Conservation (phyloP, 2,113 vertebrate genomes). For the Dunckerocampus dactyliophorus region DNA sequence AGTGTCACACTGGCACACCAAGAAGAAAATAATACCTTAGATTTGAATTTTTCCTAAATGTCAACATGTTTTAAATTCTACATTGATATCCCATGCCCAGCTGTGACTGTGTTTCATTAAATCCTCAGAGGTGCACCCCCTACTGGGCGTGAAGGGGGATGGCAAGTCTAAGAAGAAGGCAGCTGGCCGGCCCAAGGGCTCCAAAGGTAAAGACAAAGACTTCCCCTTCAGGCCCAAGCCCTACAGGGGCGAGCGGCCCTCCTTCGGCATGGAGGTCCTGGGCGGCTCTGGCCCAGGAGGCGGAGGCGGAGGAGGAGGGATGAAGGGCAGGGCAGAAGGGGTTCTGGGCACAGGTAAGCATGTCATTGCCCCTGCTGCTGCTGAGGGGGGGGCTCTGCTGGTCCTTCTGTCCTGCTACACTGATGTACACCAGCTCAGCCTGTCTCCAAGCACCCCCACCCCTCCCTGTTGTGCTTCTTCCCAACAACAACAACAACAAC, state of each 20-base stretch:
- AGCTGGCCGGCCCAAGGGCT: conserved; percentile 96
- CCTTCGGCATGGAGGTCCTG: conserved; percentile 81
- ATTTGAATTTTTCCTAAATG: too few species aligned
- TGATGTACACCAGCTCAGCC: conserved; percentile 32
- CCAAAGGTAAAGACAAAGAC: conserved; percentile 99
- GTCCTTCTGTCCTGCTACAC: conserved; percentile 63
- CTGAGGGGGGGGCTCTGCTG: conserved; percentile 60
- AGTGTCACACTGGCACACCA: background rate
- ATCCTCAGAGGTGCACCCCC: conserved; percentile 89
- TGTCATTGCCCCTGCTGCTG: conserved; percentile 45
- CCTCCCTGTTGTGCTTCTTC: conserved; percentile 17
- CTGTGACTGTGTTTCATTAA: background rate
- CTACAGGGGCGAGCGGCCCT: conserved; percentile 93
- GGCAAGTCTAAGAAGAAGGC: conserved; percentile 99
- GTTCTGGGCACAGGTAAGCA: conserved; percentile 93
- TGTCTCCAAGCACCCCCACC: conserved; percentile 26
- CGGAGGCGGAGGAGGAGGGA: conserved; percentile 74
- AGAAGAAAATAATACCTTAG: background rate
- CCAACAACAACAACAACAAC: background rate
- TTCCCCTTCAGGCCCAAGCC: conserved; percentile 96
- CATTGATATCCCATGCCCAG: too few species aligned
- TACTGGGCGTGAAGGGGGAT: conserved; percentile 97
- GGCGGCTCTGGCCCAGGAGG: conserved; percentile 58
- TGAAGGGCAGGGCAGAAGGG: conserved; percentile 94
- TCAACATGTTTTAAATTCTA: background rate